Evolutionary conservation across 1,140 invertebrate genomes (phyloP), one percentile per base, ranked within the genome.

Genomic region (Ceratosolen solmsi): DNA sequence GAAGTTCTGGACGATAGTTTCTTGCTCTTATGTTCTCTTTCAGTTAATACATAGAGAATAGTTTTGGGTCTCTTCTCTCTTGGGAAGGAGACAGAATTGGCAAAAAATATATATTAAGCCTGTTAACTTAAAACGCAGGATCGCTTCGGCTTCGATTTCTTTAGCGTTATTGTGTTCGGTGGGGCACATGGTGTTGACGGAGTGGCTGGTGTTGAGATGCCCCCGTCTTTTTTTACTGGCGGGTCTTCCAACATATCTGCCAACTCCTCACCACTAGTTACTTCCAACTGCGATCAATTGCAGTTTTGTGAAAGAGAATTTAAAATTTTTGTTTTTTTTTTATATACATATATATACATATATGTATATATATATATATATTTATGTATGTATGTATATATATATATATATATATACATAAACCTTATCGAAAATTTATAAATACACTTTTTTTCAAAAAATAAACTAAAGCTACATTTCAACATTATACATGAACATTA

Each of bases 121-220:
- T 85, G 88, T 90, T 90, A 90, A 89, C 89, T 90, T 77, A 90
- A 87, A 79, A 90, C 87, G 85, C 89, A 90, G 86, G 89, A 90
- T 74, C 88, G 87, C 86, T 90, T 90, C 84, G 89, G 87, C 84
- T 90, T 90, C 82, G 86, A 88, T 85, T 90, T 90, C 88, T 90
- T 90, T 83, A 90, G 88, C 27, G 86, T 82, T 84, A 90, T 80
- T 86, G 80, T 85, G 86, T 80, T 89, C 86, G 83, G 84, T 27
- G 77, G 88, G 56, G 86, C 88, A 85, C 87, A 89, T 79, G 89
- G 89, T 84, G 89, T 90, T 79, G 89, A 90, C 36, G 89, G 89
- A 86, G 89, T 90, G 80, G 85, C 87, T 80, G 88, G 89, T 76
- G 89, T 90, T 83, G 89, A 88, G 60, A 87, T 82, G 73, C 86